Evolutionary conservation across 2,797 vertebrate genomes (phyloP), one percentile per base, ranked within the genome.

Genomic region (Peromyscus melanophrys): DNA sequence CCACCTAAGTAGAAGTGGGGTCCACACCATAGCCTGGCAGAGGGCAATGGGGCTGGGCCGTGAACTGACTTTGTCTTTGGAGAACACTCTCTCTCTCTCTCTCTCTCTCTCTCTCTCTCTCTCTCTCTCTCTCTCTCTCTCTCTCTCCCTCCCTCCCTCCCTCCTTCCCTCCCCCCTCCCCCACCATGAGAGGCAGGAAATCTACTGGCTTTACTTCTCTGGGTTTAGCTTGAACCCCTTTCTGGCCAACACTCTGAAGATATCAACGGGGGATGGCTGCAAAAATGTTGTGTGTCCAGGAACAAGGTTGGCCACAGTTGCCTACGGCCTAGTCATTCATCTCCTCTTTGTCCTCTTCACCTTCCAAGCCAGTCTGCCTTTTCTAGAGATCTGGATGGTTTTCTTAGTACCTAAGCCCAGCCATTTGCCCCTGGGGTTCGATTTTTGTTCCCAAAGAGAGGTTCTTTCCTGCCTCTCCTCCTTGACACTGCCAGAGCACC

Each of bases 1-100:
- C 2, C 46, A 52, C 2, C 21, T 34, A 23, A 59, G 55, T 27
- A 73, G 61, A 43, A 57, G 34, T 23, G 2, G 19, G 14, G 2
- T 9, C 37, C 1, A 0, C 0, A 2, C 31, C 23, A 3, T 8
- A 0, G 0, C 4, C 0, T 2, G 6, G 12, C 4, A 4, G 52
- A 23, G 17, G 52, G 34, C 29, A 46, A 11, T 5, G 2, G 23
- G 16, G 12, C 46, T 4, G 31, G 6, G 19, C 23, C n/a, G 82
- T 52, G 21, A 75, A 75, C 75, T 49, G 87, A 85, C 59, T 75
- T 83, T 43, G 55, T 80, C 67, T 69, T 75, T 94, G 85, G 89
- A 69, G 49, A 94, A 61, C 2, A 2, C 4, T 4, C 11, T 21
- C 13, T 21, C 34, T 27, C 31, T 34, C 57, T 6, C 17, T 43